A percentile compares a stretch with the other conserved stretches of the same genome.
Evolutionary conservation across 2,888 invertebrate genomes (phyloP).

Genomic region (Ctena decussata): DNA sequence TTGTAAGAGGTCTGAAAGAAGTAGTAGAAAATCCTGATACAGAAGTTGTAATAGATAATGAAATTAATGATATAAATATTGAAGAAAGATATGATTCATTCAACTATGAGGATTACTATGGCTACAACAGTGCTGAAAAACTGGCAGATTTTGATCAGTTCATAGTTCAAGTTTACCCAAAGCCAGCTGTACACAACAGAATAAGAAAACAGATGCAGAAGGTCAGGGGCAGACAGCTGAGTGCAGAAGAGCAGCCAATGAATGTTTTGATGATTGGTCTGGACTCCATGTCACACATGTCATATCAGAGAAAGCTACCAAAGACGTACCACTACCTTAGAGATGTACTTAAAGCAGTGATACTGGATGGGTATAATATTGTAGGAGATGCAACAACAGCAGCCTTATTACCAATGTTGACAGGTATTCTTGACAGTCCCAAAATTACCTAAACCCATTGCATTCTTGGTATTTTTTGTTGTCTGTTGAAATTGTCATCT

Average conservation of each 20-base stretch:
- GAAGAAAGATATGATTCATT: neutral
- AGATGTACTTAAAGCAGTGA: conserved; percentile 71
- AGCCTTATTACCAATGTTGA: conserved; percentile 82
- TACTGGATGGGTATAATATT: conserved; percentile 84
- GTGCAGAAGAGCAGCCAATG: conserved; percentile 29
- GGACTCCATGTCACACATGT: conserved; percentile 83
- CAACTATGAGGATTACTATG: conserved; percentile 18
- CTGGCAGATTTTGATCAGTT: conserved; percentile 81
- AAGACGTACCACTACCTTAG: conserved; percentile 77
- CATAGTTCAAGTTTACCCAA: conserved; percentile 79
- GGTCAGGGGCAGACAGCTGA: neutral
- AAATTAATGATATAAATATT: neutral
- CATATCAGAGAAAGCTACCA: conserved; percentile 81
- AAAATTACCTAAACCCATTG: no score
- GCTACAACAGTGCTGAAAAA: conserved; percentile 15
- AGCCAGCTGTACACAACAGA: conserved; percentile 75
- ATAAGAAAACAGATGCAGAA: conserved; percentile 44
- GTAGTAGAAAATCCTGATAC: conserved; percentile 12
- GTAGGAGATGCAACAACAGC: conserved; percentile 84
- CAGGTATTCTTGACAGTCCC: conserved; percentile 78
- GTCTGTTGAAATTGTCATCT: no score
- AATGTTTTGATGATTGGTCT: conserved; percentile 83
- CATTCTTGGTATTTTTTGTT: no score
- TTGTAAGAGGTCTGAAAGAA: neutral
- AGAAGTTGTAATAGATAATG: neutral